Conservation (phyloP, 1,140 invertebrate species). For the Macrosteles quadrilineatus region DNA sequence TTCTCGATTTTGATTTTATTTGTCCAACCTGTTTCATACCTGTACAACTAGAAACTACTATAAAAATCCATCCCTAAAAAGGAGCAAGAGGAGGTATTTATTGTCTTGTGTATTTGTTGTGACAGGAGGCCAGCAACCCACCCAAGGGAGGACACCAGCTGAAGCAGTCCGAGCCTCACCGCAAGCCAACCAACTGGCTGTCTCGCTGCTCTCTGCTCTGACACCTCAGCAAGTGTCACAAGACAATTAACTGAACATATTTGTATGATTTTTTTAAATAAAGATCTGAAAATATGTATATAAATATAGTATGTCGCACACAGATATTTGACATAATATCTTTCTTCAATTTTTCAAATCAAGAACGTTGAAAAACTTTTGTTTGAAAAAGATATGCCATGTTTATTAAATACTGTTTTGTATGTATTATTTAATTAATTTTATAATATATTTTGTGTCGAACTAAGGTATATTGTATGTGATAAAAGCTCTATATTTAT, state of each 20-base stretch:
- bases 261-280: conserved; percentile 1
- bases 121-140: conserved; percentile 81
- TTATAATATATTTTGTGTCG: too few relatives aligned
- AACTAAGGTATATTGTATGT: too few relatives aligned
- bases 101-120: too few relatives aligned
- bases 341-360: too few relatives aligned
- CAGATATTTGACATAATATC: conserved; percentile 5
- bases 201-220: conserved; percentile 73
- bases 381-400: conserved; percentile 6
- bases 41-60: too few relatives aligned
- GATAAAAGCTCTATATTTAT: too few relatives aligned
- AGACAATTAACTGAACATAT: conserved; percentile 6
- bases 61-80: too few relatives aligned
- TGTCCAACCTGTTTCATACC: too few relatives aligned
- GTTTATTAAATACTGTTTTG: conserved; percentile 13
- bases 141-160: conserved; percentile 72
- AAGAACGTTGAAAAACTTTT: too few relatives aligned
- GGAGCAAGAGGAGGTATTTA: too few relatives aligned
- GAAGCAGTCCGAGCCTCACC: conserved; percentile 67
- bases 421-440: conserved; percentile 2
- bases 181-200: conserved; percentile 72
- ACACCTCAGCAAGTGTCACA: conserved; percentile 53
- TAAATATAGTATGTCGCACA: conserved; percentile 21
- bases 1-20: too few relatives aligned
- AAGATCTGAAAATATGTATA: conserved; percentile 26